Conservation (phyloP, 2,888 invertebrate genomes). For the Rhamphomyia laevipes region DNA sequence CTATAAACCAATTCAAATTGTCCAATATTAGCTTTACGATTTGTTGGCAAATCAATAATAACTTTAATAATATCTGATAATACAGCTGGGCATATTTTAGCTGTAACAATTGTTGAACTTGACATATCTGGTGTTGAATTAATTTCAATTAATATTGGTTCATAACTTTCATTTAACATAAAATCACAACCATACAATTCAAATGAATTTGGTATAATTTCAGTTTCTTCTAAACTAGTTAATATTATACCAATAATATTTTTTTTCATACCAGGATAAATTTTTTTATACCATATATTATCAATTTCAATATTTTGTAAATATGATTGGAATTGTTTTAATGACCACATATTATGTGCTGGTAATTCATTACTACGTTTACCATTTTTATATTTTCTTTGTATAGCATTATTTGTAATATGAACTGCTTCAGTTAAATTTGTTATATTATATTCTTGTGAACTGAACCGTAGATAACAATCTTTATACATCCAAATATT, state of each 20-base stretch:
- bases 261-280: conserved; percentile 77
- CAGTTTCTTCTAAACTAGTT: conserved; percentile 61
- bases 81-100: conserved; percentile 67
- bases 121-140: conserved; percentile 80
- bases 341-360: conserved; percentile 74
- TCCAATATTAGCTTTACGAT: conserved; percentile 25
- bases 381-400: conserved; percentile 45
- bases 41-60: conserved; percentile 35
- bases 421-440: conserved; percentile 78
- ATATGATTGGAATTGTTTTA: conserved; percentile 55
- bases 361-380: conserved; percentile 47
- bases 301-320: conserved; percentile 36
- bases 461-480: conserved; percentile 78
- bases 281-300: conserved; percentile 51
- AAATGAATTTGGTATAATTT: conserved; percentile 60
- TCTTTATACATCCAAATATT: conserved; percentile 80
- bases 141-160: conserved; percentile 86
- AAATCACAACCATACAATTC: conserved; percentile 91
- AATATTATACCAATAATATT: conserved; percentile 66
- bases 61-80: conserved; percentile 82
- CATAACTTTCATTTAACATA: conserved; percentile 70
- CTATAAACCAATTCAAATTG: too few relatives aligned
- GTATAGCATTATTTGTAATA: conserved; percentile 78
- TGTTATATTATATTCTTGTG: conserved; percentile 63
- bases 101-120: conserved; percentile 71